Percentiles rank a stretch among this genome's conserved stretches.
phyloP scores from a whole-genome alignment of 2,113 vertebrate species.

The Pycnonotus jocosus region DNA sequence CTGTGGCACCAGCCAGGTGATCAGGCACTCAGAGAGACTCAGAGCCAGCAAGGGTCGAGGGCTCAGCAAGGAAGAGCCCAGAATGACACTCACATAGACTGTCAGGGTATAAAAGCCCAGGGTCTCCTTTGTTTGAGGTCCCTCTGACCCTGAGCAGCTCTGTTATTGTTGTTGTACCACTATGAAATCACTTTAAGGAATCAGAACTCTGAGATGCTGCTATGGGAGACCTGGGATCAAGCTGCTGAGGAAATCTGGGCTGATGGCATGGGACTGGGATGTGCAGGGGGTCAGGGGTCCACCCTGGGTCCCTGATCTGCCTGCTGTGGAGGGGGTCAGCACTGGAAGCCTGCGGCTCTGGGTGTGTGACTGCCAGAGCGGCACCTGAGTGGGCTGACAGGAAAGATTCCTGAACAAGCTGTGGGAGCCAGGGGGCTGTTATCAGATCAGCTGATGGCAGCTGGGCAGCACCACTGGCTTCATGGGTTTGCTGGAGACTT shows the following conservation, averaged over 20 bases:
- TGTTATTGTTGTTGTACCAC: background rate
- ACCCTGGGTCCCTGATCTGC: background rate
- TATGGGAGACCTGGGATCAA: background rate
- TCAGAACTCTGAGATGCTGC: background rate
- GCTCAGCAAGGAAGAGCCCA: background rate
- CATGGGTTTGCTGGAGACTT: background rate
- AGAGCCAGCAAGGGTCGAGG: background rate
- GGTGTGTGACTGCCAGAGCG: background rate
- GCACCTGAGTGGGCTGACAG: background rate
- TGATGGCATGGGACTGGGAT: background rate
- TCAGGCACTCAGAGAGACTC: no score
- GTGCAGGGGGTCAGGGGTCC: background rate
- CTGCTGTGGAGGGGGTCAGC: rapidly evolving
- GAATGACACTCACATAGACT: background rate
- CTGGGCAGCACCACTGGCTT: background rate
- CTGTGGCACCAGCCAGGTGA: background rate
- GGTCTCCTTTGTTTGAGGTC: background rate
- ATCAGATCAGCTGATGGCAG: background rate
- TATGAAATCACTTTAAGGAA: background rate
- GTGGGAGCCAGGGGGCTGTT: background rate
- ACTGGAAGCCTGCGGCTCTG: rapidly evolving
- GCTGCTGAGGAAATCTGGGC: background rate
- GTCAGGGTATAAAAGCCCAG: background rate
- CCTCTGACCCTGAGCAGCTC: background rate
- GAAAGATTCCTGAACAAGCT: no score